Evolutionary conservation across 1,140 invertebrate genomes (phyloP), one percentile per base, ranked within the genome.

Genomic region (Parapsyche elsis): DNA sequence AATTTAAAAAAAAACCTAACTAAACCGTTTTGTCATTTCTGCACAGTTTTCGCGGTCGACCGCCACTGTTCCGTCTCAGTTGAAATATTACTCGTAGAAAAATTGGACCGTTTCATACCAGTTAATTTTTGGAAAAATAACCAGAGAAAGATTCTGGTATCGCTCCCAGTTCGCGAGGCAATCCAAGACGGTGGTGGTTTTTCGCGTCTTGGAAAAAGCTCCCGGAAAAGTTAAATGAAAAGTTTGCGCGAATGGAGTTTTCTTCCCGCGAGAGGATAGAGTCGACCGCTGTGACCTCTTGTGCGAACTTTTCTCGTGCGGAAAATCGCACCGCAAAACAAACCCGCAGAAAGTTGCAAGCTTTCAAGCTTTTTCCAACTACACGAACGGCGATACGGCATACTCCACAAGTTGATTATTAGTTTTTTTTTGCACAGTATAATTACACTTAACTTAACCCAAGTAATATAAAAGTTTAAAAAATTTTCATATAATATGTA

Each of bases 51-150:
- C 19, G 57, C 57, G 57, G 57, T 61, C 10, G 30, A 38, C 30
- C 30, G 30, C 30, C 7, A 38, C 7, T 7, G 30, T 1, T 38
- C 2, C 12, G 49, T 19, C 49, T 19, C 1, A 19, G 12, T 53
- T 21, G 57, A 61, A 61, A 61, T 21, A 61, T 19, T 21, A 61
- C 14, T 21, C 30, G 30, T 9, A 9, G 57, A 61, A 53, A 61
- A 61, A 19, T 61, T 16, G 5, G 30, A 38, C 57, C 57, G n/a
- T 19, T 61, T 61, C 9, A 61, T 16, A 61, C 49, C 9, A 16
- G 57, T 61, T 61, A 19, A 61, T 19, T 61, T 61, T 61, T 19
- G 57, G 16, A 61, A 61, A 61, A 61, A 61, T 61, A 61, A 9
- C 16, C 57, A 16, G 9, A 9, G 9, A 9, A 19, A 19, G 9